Evolutionary conservation across 2,797 vertebrate genomes (phyloP).

Genomic region (Gallinago stenura): DNA sequence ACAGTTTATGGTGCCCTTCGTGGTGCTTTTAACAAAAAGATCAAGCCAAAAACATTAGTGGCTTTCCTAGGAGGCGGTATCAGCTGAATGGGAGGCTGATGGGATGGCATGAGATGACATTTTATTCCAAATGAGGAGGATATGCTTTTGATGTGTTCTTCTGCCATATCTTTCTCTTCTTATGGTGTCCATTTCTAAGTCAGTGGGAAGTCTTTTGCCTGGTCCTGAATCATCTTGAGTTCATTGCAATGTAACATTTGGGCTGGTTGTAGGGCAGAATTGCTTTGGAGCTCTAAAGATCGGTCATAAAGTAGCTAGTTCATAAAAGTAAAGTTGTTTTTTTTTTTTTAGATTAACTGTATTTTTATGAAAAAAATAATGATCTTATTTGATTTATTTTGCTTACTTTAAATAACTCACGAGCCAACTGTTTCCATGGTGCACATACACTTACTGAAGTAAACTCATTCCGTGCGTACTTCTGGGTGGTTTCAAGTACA

Average conservation of each 20-base stretch:
- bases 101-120: not conserved
- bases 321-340: not conserved
- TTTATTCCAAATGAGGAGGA: not conserved
- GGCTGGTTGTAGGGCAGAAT: not conserved
- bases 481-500: not conserved
- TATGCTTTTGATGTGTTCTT: not conserved
- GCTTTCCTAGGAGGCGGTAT: not conserved
- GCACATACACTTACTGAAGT: not conserved
- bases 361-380: not conserved
- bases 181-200: not conserved
- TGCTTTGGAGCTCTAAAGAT: not conserved
- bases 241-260: not conserved
- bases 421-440: not conserved
- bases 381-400: not conserved
- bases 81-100: not conserved
- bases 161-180: not conserved
- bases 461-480: not conserved
- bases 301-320: not conserved
- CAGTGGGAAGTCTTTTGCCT: not conserved
- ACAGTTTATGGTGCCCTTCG: not conserved
- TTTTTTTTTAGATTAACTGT: not conserved
- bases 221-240: accelerated
- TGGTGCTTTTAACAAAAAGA: not conserved
- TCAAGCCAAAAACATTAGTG: not conserved
- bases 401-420: not conserved